Conservation (phyloP, 2,113 vertebrate species). For the Hippolais icterina region DNA sequence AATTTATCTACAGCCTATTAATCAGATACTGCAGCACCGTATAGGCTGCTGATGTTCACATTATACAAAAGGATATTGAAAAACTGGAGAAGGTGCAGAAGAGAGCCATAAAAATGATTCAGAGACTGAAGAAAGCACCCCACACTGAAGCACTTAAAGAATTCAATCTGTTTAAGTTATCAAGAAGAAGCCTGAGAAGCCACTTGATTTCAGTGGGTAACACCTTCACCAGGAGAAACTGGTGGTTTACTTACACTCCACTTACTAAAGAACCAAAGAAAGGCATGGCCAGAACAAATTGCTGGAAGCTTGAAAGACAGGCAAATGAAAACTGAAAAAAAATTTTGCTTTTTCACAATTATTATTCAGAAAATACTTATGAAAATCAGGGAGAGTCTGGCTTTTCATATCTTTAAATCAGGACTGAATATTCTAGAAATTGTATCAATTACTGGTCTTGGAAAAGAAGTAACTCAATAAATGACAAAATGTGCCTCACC, state of each 20-base stretch:
- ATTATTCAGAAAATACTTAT: neutral
- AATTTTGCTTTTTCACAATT: neutral
- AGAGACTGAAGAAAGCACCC: neutral
- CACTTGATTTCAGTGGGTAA: neutral
- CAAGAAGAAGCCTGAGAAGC: slow-evolving; percentile 31
- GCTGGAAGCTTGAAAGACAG: neutral
- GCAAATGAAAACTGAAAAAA: neutral
- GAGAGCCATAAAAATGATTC: slow-evolving; percentile 47
- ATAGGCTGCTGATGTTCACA: slow-evolving; percentile 13
- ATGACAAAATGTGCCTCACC: neutral
- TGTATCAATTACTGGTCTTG: neutral
- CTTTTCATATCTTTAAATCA: neutral
- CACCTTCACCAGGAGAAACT: neutral
- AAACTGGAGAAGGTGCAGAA: slow-evolving; percentile 65
- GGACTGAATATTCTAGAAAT: neutral
- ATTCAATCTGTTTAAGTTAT: slow-evolving; percentile 60
- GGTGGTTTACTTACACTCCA: neutral
- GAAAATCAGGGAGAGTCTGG: accelerated
- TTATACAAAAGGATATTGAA: slow-evolving; percentile 55
- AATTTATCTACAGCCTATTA: neutral
- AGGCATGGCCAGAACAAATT: neutral
- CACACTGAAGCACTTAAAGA: slow-evolving; percentile 26
- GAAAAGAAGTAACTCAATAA: neutral
- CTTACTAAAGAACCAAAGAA: neutral
- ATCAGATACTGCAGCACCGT: neutral